These are phyloP conservation scores for Clostera curtula DNA, from an alignment of 2,888 invertebrate genomes.

Conservation along the genomic window DNA sequence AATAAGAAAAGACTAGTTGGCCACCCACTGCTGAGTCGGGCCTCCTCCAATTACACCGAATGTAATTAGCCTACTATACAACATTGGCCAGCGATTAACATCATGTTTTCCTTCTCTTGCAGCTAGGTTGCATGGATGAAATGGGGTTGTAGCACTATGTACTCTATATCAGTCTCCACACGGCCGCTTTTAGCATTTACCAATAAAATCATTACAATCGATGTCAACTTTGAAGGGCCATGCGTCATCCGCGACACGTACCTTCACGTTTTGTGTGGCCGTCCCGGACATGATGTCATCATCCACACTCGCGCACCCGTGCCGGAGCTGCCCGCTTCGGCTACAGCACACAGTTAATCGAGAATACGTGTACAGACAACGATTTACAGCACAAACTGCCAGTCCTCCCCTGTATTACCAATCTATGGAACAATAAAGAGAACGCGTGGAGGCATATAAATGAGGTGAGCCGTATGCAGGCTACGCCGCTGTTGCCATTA, in stretches of 20 bases:
- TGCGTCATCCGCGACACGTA: slow-evolving; percentile 55
- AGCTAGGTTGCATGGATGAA: no score
- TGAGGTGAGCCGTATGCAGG: slow-evolving; percentile 64
- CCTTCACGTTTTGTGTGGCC: slow-evolving; percentile 63
- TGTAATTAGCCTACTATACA: no score
- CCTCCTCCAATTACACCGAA: no score
- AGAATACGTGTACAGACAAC: slow-evolving; percentile 69
- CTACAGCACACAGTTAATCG: slow-evolving; percentile 65
- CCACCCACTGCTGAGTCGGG: no score
- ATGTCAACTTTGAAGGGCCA: slow-evolving; percentile 26
- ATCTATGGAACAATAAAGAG: slow-evolving; percentile 73
- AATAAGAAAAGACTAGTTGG: no score
- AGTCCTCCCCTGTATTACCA: slow-evolving; percentile 73
- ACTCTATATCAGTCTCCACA: background rate
- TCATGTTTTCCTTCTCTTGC: no score
- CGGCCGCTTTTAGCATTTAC: slow-evolving; percentile 9
- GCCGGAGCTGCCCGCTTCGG: slow-evolving; percentile 47
- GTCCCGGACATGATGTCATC: slow-evolving; percentile 70
- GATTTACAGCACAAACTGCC: slow-evolving; percentile 72
- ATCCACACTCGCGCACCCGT: slow-evolving; percentile 53
- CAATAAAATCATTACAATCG: slow-evolving; percentile 15
- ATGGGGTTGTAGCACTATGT: no score
- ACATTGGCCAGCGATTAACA: no score
- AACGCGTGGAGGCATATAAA: slow-evolving; percentile 61
- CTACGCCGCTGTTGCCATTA: slow-evolving; percentile 61